These are phyloP conservation scores for Pocillopora grandis DNA, from an alignment of 92 coral and sea anemone genomes.

Conservation along the genomic window DNA sequence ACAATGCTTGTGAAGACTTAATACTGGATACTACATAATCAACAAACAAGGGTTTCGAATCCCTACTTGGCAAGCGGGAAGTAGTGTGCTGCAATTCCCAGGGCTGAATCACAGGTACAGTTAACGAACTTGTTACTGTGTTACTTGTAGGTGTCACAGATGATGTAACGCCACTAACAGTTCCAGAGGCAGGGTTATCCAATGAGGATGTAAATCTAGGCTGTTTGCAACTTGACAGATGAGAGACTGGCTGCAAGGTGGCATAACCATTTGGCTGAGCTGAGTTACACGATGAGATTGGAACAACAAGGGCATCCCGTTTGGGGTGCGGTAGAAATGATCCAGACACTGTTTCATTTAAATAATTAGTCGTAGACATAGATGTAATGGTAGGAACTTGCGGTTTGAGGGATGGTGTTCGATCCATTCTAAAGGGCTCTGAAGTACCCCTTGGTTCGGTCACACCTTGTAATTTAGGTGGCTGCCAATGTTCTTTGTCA, in stretches of 20 bases:
- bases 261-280: constrained; percentile 9
- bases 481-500: constrained; percentile 8
- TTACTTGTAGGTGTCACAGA: not conserved
- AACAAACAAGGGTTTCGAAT: constrained; percentile 1
- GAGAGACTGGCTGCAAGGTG: not conserved
- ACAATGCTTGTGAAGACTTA: not conserved
- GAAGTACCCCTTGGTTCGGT: too few relatives aligned
- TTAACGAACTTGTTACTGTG: not conserved
- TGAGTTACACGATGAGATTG: not conserved
- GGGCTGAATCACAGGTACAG: not conserved
- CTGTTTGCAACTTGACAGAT: constrained; percentile 1
- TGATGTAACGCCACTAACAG: not conserved
- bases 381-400: not conserved
- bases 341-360: constrained; percentile 1
- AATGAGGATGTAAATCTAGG: not conserved
- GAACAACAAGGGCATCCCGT: constrained; percentile 1
- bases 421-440: too few relatives aligned
- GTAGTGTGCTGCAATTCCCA: not conserved
- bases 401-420: too few relatives aligned
- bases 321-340: not conserved
- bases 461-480: too few relatives aligned
- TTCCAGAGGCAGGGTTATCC: not conserved
- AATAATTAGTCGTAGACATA: not conserved
- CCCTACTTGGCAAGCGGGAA: not conserved
- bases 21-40: not conserved